Percentiles rank a stretch among this genome's conserved stretches.
Conservation (phyloP, 1,140 invertebrate genomes). For the Drosophila nigrodunni region DNA sequence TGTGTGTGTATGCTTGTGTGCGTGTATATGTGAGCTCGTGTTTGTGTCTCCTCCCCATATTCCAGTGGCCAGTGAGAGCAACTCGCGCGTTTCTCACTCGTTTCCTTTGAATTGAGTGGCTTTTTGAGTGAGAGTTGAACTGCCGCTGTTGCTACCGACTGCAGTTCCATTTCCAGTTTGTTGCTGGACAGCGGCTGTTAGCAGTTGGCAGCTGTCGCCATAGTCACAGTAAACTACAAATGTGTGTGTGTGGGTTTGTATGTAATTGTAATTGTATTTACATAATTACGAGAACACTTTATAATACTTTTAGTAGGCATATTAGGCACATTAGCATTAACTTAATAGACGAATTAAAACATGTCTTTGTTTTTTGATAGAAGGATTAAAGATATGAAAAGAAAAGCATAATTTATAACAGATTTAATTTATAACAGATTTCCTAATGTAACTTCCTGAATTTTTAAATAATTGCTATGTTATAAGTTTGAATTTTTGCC, state of each 20-base stretch:
- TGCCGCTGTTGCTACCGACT: constrained; percentile 22
- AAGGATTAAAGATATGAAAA: no score
- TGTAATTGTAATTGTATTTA: background rate
- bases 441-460: no score
- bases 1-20: background rate
- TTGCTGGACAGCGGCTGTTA: constrained; percentile 34
- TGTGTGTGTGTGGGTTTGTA: constrained; percentile 5
- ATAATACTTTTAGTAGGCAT: background rate
- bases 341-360: no score
- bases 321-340: background rate
- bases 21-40: constrained; percentile 10
- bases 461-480: no score
- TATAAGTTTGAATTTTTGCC: background rate
- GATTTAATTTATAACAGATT: no score
- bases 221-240: background rate
- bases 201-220: constrained; percentile 27
- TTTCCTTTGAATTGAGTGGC: constrained; percentile 54
- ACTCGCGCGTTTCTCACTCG: constrained; percentile 28
- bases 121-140: constrained; percentile 59
- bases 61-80: constrained; percentile 64
- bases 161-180: constrained; percentile 49
- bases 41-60: constrained; percentile 76
- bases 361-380: no score
- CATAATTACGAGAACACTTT: background rate
- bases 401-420: no score